phyloP scores from a whole-genome alignment of 2,888 invertebrate species.

The Heliconius ismenius region DNA sequence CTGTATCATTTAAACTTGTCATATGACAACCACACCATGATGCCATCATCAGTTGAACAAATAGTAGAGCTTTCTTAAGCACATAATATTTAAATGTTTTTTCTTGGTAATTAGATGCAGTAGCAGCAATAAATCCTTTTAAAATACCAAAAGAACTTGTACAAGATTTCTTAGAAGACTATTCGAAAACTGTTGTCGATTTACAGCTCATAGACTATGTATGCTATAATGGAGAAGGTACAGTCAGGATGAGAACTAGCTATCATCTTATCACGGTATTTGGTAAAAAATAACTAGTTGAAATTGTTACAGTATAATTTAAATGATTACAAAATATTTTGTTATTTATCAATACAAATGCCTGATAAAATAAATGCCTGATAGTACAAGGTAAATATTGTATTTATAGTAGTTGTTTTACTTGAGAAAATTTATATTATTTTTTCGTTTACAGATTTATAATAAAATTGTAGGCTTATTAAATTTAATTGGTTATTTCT shows the following conservation, averaged over 20 bases:
- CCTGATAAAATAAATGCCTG: constrained; percentile 25
- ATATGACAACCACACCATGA: no score
- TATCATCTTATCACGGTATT: constrained; percentile 48
- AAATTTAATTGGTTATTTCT: neutral
- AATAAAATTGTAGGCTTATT: no score
- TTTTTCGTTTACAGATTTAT: no score
- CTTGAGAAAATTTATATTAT: no score
- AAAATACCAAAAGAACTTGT: constrained; percentile 53
- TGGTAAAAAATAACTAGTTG: constrained; percentile 43
- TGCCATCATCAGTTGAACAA: neutral
- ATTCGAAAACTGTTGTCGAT: constrained; percentile 75
- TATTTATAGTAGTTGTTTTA: neutral
- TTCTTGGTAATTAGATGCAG: constrained; percentile 76
- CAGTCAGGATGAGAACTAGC: constrained; percentile 54
- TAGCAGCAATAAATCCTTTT: constrained; percentile 75
- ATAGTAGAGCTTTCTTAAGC: neutral
- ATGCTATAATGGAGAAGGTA: constrained; percentile 61
- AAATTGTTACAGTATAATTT: neutral
- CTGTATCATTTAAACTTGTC: no score
- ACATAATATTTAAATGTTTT: neutral
- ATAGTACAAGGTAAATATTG: constrained; percentile 26
- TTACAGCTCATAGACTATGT: constrained; percentile 67
- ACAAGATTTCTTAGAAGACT: constrained; percentile 64
- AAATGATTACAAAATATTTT: neutral
- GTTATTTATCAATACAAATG: neutral